Base-by-base conservation (phyloP, 2,113 vertebrate genomes). In the Aphelocoma coerulescens region DNA sequence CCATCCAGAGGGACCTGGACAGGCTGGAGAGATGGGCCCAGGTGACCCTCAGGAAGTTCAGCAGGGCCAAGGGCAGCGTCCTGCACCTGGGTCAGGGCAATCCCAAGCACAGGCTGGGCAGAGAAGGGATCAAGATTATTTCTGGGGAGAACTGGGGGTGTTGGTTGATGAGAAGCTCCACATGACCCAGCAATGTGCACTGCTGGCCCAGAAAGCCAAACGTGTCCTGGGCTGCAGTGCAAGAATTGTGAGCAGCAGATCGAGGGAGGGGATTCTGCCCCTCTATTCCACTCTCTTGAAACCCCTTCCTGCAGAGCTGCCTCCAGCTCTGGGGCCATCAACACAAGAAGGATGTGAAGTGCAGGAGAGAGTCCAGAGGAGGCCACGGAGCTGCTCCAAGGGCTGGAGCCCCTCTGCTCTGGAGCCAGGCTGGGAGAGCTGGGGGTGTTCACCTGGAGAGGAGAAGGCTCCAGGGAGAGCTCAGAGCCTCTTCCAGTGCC, bases 381-480 rank as follows among this genome's bases (percentile, higher is more conserved):
- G 23, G 1, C 9, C 33, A 26, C 0, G 0, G 33, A 37, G 41
- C 10, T 43, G 11, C 22, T 43, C 18, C 4, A 1, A 27, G 74
- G 54, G 21, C 52, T 46, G 81, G 11, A 48, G 24, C 20, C 3
- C 22, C 57, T 43, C 49, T 57, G 49, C 63, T 43, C 41, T 51
- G 49, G 5, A 58, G 24, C 24, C 71, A 76, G 78, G 39, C 39
- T 62, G 62, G 41, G 46, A 35, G 52, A 61, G 59, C n/a, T 61
- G 46, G 39, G 46, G 7, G 3, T 61, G 30, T 0, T 11, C 39
- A 49, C 7, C 46, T 68, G 35, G 35, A 49, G 26, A 62, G 6
- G 57, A 37, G 33, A 26, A 86, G 22, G 27, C 16, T 62, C 41
- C 41, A 48, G 41, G 8, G 16, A 57, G 48, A 62, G 0, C 32